phyloP scores from a whole-genome alignment of 2,113 vertebrate species.

The Craseonycteris thonglongyai region DNA sequence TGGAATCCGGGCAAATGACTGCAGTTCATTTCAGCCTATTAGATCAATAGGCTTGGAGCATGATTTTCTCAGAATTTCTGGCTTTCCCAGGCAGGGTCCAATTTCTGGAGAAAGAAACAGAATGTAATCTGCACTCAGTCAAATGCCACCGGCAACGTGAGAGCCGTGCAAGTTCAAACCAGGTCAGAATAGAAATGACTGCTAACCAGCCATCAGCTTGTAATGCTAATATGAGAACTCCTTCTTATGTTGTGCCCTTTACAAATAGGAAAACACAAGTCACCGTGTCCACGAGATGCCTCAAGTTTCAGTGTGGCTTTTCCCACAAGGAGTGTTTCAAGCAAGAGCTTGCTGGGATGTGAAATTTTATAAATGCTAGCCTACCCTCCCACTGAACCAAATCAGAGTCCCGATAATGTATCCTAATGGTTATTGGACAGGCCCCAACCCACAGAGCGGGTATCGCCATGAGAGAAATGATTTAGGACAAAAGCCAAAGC shows the following conservation, averaged over 20 bases:
- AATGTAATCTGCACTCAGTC: slow-evolving; percentile 12
- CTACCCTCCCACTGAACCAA: not conserved
- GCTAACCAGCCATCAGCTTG: not conserved
- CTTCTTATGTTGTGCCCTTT: slow-evolving; percentile 19
- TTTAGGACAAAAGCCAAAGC: not conserved
- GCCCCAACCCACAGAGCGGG: no score
- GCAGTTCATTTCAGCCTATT: not conserved
- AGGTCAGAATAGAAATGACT: slow-evolving; percentile 30
- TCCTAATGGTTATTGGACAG: not conserved
- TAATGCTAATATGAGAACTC: not conserved
- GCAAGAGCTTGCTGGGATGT: not conserved
- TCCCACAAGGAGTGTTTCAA: not conserved
- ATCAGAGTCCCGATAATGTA: not conserved
- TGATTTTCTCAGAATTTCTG: not conserved
- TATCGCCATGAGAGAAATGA: not conserved
- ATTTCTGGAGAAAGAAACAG: not conserved
- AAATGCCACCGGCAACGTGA: not conserved
- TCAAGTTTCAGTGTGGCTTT: not conserved
- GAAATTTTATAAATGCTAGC: not conserved
- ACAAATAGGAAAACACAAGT: slow-evolving; percentile 45
- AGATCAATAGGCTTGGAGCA: not conserved
- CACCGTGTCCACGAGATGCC: not conserved
- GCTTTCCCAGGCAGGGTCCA: not conserved
- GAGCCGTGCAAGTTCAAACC: not conserved
- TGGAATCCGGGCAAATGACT: not conserved